phyloP scores from a whole-genome alignment of 2,888 invertebrate species.

The Caenorhabditis sulstoni region DNA sequence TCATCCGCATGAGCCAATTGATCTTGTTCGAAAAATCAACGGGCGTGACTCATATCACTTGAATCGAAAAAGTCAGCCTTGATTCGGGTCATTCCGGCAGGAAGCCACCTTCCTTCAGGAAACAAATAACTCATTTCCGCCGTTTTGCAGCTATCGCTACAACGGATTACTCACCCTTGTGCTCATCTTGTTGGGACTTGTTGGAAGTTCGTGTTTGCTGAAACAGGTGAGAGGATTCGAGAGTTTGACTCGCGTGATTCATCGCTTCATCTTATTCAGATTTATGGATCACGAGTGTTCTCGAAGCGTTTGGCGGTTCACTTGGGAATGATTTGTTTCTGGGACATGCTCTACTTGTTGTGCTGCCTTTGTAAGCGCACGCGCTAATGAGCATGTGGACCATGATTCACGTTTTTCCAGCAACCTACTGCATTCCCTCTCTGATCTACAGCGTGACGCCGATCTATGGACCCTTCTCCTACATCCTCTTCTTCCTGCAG shows the following conservation, averaged over 20 bases:
- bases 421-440: constrained; percentile 68
- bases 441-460: constrained; percentile 67
- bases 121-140: constrained; percentile 4
- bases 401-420: constrained; percentile 22
- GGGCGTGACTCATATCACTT: constrained; percentile 12
- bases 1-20: not conserved
- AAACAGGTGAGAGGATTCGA: constrained; percentile 67
- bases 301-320: constrained; percentile 78
- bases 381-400: not conserved
- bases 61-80: constrained; percentile 24
- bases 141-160: constrained; percentile 66
- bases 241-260: not conserved
- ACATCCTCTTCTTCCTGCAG: constrained; percentile 78
- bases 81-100: constrained; percentile 14
- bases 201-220: constrained; percentile 73
- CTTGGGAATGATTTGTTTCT: constrained; percentile 77
- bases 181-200: constrained; percentile 74
- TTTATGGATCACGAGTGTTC: constrained; percentile 75
- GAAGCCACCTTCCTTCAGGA: not conserved
- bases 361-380: constrained; percentile 72
- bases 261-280: constrained; percentile 57
- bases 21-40: constrained; percentile 2
- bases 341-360: constrained; percentile 75
- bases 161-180: constrained; percentile 76
- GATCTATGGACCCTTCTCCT: constrained; percentile 74